Evolutionary conservation across 1,140 invertebrate genomes (phyloP).

Genomic region (Polyergus mexicanus): DNA sequence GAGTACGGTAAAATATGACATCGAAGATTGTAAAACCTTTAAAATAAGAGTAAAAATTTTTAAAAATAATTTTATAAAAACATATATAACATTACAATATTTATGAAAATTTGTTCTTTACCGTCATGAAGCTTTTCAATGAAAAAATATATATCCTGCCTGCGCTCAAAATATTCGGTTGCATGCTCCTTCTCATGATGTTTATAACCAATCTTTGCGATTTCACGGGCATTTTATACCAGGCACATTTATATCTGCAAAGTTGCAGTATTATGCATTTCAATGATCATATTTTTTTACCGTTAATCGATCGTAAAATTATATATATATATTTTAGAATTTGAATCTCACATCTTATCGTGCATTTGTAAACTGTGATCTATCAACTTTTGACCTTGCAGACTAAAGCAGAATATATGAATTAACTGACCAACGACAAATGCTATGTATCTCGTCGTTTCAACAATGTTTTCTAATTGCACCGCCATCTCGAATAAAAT

Average conservation of each 20-base stretch:
- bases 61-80: not conserved
- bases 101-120: not conserved
- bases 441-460: not conserved
- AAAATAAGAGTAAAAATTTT: not conserved
- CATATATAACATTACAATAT: not conserved
- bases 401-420: constrained; percentile 64
- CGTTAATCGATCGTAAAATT: too few relatives aligned
- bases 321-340: too few relatives aligned
- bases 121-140: constrained; percentile 3
- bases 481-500: not conserved
- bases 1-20: constrained; percentile 47
- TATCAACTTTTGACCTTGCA: constrained; percentile 63
- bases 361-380: constrained; percentile 59
- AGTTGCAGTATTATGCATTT: not conserved
- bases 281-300: too few relatives aligned
- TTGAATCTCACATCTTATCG: constrained; percentile 55
- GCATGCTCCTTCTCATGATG: not conserved
- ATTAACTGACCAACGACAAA: constrained; percentile 45
- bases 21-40: constrained; percentile 29
- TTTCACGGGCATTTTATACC: constrained; percentile 2
- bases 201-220: not conserved
- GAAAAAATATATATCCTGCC: constrained; percentile 26
- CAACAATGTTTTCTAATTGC: not conserved
- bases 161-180: not conserved
- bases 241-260: not conserved